Conservation (phyloP, 2,113 vertebrate species). For the Callospermophilus lateralis region DNA sequence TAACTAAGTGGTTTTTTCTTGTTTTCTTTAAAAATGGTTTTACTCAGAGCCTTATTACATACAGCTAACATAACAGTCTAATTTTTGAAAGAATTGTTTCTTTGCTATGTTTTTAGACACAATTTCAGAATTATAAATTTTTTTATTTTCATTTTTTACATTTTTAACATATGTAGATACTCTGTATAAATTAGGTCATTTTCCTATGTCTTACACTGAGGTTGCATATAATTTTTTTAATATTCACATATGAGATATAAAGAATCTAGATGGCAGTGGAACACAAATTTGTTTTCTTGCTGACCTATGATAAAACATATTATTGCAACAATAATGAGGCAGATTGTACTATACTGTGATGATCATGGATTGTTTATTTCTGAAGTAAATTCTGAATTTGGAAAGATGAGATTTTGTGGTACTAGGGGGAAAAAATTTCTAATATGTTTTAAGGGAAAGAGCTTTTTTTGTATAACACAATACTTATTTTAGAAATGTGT, state of each 20-base stretch:
- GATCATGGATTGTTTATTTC: conserved; percentile 6
- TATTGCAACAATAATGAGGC: conserved; percentile 14
- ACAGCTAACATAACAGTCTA: conserved; percentile 51
- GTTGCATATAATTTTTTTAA: conserved; percentile 86
- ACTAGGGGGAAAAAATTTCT: not conserved
- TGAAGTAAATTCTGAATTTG: conserved; percentile 40
- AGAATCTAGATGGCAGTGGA: not conserved
- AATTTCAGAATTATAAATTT: conserved; percentile 47
- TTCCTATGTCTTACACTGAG: conserved; percentile 40
- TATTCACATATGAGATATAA: conserved; percentile 75
- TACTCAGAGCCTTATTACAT: not conserved
- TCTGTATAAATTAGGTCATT: conserved; percentile 34
- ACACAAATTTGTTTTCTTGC: conserved; percentile 6
- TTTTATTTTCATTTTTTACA: not conserved
- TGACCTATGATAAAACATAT: not conserved
- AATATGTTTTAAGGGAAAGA: not conserved
- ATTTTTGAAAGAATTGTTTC: not conserved
- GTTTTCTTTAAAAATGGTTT: conserved; percentile 53
- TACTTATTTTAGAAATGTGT: not conserved
- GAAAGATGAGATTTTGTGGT: conserved; percentile 24
- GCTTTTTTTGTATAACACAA: not conserved
- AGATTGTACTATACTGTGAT: not conserved
- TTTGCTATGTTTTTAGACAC: conserved; percentile 38
- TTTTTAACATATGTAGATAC: not conserved
- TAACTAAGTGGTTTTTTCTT: conserved; percentile 25